Evolutionary conservation across 2,113 vertebrate species (phyloP).

Genomic region (Origma solitaria): DNA sequence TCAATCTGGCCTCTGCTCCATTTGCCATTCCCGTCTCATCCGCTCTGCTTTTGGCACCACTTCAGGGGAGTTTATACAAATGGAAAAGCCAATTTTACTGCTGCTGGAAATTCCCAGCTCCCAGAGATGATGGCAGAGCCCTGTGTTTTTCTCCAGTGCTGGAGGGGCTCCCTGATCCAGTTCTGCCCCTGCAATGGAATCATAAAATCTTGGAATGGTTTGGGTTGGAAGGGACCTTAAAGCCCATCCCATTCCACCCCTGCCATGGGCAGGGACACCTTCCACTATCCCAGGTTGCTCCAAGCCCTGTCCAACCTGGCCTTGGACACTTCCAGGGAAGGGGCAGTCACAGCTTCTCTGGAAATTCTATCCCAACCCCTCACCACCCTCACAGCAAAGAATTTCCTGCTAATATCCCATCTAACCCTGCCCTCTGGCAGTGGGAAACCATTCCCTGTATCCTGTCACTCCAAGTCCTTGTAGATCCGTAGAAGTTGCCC

Average conservation of each 20-base stretch:
- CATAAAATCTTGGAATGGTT: not conserved
- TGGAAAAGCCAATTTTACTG: not conserved
- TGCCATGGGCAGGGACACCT: not conserved
- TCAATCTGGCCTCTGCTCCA: conserved; percentile 26
- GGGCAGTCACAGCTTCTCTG: not conserved
- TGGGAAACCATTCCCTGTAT: not conserved
- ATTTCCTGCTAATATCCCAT: not conserved
- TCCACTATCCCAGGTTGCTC: rapidly evolving
- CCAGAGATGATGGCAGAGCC: not conserved
- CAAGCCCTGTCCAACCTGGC: rapidly evolving
- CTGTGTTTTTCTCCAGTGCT: not conserved
- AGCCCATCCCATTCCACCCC: rapidly evolving
- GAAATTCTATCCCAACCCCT: not conserved
- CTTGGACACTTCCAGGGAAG: not conserved
- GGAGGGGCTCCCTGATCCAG: not conserved
- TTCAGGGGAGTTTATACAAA: conserved; percentile 30
- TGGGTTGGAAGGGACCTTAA: too few species aligned
- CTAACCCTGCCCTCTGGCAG: not conserved
- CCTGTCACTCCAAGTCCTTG: not conserved
- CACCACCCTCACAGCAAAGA: not conserved
- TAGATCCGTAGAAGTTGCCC: not conserved
- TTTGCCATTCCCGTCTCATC: conserved; percentile 17
- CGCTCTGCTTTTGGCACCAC: not conserved
- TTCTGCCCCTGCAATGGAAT: not conserved
- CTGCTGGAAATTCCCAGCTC: not conserved